Evolutionary conservation across 2,888 invertebrate species (phyloP).

Genomic region (Limnephilus marmoratus): DNA sequence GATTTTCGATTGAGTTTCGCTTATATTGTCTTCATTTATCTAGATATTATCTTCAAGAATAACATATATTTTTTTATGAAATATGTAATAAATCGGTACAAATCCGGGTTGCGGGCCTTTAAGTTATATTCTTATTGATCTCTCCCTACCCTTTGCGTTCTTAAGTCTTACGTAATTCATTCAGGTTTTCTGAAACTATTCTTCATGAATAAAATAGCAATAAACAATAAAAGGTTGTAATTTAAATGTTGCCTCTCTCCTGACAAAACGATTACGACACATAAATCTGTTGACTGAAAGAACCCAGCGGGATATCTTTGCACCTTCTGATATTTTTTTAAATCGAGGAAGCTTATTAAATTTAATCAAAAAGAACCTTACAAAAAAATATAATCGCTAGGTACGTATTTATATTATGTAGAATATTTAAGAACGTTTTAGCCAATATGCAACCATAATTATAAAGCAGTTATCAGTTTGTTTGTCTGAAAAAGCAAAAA

Average conservation of each 20-base stretch:
- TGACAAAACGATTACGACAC: background rate
- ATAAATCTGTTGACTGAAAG: background rate
- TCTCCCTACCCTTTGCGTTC: background rate
- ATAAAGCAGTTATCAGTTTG: background rate
- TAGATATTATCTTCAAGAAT: too few relatives aligned
- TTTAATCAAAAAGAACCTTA: background rate
- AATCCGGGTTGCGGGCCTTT: too few relatives aligned
- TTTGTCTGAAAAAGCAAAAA: too few relatives aligned
- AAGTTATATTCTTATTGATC: background rate
- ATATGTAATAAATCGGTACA: too few relatives aligned
- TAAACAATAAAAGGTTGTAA: background rate
- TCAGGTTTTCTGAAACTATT: background rate
- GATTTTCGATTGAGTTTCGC: too few relatives aligned
- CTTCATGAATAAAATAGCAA: background rate
- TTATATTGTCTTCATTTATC: too few relatives aligned
- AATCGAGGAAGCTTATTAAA: background rate
- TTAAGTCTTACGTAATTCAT: background rate
- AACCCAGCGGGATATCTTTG: background rate
- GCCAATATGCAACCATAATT: background rate
- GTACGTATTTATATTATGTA: background rate
- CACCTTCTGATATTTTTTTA: background rate
- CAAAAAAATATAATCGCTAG: background rate
- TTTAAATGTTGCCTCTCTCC: slow-evolving; percentile 2
- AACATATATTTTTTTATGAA: too few relatives aligned
- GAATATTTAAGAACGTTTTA: background rate